Evolutionary conservation across 2,113 vertebrate species (phyloP).

Genomic region (Psittacara wagleri): DNA sequence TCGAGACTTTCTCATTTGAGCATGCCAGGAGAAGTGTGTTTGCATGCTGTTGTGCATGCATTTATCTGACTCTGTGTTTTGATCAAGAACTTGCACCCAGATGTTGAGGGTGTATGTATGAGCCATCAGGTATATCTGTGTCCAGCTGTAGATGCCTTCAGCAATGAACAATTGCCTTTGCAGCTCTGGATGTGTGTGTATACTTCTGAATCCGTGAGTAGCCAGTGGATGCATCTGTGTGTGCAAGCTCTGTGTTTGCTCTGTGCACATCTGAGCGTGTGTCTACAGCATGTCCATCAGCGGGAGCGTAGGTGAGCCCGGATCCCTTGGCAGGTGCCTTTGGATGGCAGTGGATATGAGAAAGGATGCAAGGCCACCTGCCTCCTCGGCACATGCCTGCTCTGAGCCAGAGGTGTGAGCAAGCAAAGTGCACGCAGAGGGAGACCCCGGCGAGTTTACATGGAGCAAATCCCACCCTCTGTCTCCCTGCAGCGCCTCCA

Average conservation of each 20-base stretch:
- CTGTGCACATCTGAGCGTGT: background rate
- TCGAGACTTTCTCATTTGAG: background rate
- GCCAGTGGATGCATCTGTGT: background rate
- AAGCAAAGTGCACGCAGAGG: background rate
- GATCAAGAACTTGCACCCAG: background rate
- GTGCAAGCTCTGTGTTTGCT: background rate
- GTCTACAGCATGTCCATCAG: background rate
- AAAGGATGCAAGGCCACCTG: background rate
- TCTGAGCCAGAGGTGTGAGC: background rate
- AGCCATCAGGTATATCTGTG: background rate
- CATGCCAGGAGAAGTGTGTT: accelerated
- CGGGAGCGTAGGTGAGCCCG: accelerated
- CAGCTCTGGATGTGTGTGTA: accelerated
- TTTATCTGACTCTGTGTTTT: background rate
- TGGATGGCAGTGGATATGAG: background rate
- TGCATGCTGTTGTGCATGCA: background rate
- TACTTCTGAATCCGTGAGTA: background rate
- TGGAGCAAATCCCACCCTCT: background rate
- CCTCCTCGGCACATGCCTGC: background rate
- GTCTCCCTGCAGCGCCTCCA: constrained; percentile 80
- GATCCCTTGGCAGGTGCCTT: background rate
- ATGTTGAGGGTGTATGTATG: background rate
- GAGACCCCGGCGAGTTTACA: background rate
- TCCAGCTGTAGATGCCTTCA: background rate
- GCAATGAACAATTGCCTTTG: background rate